These are phyloP conservation scores for Dascyllus trimaculatus DNA, from an alignment of 2,113 vertebrate species.

Conservation along the genomic window DNA sequence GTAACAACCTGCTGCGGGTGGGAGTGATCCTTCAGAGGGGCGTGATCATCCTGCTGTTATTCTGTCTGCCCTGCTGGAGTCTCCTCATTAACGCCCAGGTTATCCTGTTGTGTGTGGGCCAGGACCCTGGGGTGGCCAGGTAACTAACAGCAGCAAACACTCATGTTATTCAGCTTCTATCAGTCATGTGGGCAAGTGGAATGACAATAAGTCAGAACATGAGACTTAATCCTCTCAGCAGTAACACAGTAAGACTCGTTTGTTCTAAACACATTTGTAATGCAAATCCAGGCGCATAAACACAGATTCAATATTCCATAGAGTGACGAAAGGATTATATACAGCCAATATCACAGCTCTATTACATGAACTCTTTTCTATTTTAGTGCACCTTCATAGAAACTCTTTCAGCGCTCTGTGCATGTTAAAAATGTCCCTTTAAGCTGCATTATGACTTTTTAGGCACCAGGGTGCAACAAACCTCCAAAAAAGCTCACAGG, in stretches of 20 bases:
- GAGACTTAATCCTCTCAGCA: neutral
- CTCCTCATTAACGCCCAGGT: constrained; percentile 90
- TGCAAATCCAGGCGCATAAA: neutral
- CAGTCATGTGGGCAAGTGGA: neutral
- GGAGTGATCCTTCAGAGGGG: constrained; percentile 92
- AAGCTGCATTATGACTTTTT: too few relatives aligned
- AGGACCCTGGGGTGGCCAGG: constrained; percentile 90
- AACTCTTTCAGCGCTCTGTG: too few relatives aligned
- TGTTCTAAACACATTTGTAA: neutral
- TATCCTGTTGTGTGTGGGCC: constrained; percentile 87
- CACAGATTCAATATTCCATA: neutral
- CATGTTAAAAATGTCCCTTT: too few relatives aligned
- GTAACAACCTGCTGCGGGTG: constrained; percentile 81
- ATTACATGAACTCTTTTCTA: neutral
- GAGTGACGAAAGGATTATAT: neutral
- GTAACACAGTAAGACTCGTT: neutral
- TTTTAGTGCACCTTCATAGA: neutral
- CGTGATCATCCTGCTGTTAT: constrained; percentile 89
- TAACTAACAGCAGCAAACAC: constrained; percentile 68
- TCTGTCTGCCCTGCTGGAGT: constrained; percentile 94
- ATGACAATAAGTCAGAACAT: neutral
- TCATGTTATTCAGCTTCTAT: neutral
- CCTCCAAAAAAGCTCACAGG: too few relatives aligned
- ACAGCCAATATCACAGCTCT: neutral
- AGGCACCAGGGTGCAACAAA: too few relatives aligned